phyloP scores from a whole-genome alignment of 2,797 vertebrate species.

The Acridotheres tristis region DNA sequence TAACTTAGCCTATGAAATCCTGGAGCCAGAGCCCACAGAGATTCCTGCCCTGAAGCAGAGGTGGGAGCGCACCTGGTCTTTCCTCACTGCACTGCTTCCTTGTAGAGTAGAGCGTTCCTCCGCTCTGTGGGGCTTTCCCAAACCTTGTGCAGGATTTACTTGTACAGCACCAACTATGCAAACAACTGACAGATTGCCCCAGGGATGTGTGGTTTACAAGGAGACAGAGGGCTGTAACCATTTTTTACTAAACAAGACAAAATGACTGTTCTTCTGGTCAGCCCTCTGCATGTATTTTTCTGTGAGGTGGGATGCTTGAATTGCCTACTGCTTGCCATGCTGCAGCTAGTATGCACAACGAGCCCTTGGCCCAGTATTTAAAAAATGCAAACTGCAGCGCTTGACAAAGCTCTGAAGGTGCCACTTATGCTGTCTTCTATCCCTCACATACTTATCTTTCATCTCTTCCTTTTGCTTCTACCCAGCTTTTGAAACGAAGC shows the following conservation, averaged over 20 bases:
- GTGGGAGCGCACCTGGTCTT: constrained; percentile 61
- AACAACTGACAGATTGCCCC: background rate
- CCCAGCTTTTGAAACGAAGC: background rate
- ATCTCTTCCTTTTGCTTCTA: background rate
- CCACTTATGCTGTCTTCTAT: background rate
- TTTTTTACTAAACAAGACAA: background rate
- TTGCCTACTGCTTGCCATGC: background rate
- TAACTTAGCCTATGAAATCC: constrained; percentile 91
- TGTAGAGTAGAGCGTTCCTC: accelerated
- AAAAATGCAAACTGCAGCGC: background rate
- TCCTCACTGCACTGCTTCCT: background rate
- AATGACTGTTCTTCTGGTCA: background rate
- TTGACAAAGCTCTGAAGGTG: background rate
- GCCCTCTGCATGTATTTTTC: background rate
- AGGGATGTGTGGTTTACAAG: background rate
- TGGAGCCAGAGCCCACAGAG: constrained; percentile 95
- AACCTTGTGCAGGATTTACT: background rate
- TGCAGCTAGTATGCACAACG: background rate
- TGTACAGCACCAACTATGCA: background rate
- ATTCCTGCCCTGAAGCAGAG: constrained; percentile 95
- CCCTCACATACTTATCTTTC: background rate
- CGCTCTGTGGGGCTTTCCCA: background rate
- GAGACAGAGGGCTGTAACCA: background rate
- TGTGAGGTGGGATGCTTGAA: background rate
- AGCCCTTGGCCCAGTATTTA: background rate